These are phyloP conservation scores for Cathartes aura DNA, from an alignment of 2,113 vertebrate genomes.

Conservation along the genomic window DNA sequence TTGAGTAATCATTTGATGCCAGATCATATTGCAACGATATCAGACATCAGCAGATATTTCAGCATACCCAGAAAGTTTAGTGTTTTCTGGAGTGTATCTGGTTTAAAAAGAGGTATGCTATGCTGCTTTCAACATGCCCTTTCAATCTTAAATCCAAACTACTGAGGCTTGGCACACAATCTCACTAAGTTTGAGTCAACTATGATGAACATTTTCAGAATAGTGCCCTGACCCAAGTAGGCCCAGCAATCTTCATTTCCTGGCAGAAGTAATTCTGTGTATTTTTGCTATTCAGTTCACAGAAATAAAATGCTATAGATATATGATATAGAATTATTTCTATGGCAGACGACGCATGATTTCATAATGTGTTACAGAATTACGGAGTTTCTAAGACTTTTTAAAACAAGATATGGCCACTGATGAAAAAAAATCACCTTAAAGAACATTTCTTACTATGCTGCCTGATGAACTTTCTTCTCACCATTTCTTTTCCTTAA, in stretches of 20 bases:
- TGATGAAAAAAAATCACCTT: not conserved
- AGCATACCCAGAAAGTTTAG: not conserved
- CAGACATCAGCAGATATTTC: not conserved
- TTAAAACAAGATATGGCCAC: not conserved
- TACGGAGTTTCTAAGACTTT: not conserved
- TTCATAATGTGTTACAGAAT: not conserved
- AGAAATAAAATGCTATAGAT: not conserved
- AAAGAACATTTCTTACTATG: not conserved
- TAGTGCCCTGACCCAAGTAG: not conserved
- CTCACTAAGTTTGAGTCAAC: not conserved
- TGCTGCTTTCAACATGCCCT: not conserved
- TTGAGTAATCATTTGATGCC: not conserved
- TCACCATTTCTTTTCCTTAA: not conserved
- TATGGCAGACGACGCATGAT: not conserved
- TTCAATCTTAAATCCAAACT: not conserved
- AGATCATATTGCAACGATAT: not conserved
- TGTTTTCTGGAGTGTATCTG: not conserved
- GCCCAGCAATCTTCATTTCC: not conserved
- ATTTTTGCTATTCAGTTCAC: not conserved
- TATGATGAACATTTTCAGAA: not conserved
- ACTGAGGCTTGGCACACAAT: not conserved
- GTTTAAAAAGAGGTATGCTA: not conserved
- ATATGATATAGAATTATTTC: not conserved
- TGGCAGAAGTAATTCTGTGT: not conserved
- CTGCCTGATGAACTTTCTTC: not conserved